These are phyloP conservation scores for Coccyzus lansbergi DNA, from an alignment of 2,797 vertebrate species.

Conservation along the genomic window DNA sequence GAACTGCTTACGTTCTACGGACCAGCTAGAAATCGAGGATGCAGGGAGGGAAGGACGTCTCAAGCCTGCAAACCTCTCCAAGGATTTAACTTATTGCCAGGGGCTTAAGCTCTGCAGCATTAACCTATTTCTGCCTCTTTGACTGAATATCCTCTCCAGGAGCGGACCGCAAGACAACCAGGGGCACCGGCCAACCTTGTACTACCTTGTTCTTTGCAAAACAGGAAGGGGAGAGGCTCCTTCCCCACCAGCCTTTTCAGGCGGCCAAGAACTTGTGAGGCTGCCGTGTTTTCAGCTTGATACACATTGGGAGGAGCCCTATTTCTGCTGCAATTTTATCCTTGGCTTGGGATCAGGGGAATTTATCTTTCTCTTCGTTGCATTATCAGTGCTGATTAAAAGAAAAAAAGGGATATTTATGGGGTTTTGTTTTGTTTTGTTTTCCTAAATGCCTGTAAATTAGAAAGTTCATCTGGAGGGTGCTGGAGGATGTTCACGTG, in stretches of 20 bases:
- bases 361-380: constrained; percentile 9
- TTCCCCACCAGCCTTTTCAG: background rate
- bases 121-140: background rate
- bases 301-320: background rate
- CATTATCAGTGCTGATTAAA: constrained; percentile 47
- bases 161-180: background rate
- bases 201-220: constrained; percentile 31
- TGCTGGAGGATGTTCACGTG: background rate
- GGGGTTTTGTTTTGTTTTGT: background rate
- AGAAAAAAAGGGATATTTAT: background rate
- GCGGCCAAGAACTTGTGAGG: background rate
- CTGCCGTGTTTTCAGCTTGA: background rate
- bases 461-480: background rate
- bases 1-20: background rate
- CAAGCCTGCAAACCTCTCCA: background rate
- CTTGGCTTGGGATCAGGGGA: constrained; percentile 20
- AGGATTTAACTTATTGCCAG: constrained; percentile 43
- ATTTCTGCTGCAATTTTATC: constrained; percentile 14
- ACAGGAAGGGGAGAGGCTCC: constrained; percentile 53
- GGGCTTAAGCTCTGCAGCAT: background rate
- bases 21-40: background rate
- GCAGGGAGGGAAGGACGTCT: background rate
- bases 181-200: background rate
- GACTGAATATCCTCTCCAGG: background rate
- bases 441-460: background rate